These are phyloP conservation scores for Hyperoodon ampullatus DNA, from an alignment of 2,113 vertebrate genomes.

Conservation along the genomic window DNA sequence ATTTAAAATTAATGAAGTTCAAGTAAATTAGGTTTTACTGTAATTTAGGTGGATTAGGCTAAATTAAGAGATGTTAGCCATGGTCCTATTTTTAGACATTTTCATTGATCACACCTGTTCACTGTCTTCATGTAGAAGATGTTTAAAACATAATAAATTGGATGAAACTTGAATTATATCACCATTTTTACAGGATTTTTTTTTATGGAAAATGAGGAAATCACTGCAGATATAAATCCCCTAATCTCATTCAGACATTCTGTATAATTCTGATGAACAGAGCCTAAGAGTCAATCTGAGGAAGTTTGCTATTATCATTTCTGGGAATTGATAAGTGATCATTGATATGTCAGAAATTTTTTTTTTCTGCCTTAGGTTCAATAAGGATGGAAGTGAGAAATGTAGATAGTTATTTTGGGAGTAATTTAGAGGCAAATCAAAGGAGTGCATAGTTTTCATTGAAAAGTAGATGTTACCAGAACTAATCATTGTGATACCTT, in stretches of 20 bases:
- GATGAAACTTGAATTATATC: background rate
- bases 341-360: background rate
- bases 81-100: background rate
- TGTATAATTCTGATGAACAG: background rate
- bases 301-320: background rate
- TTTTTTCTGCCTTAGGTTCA: background rate
- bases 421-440: conserved; percentile 71
- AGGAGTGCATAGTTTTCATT: background rate
- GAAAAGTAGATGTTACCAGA: background rate
- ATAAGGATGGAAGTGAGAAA: background rate
- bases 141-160: background rate
- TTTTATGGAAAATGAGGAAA: conserved; percentile 42
- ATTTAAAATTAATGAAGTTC: conserved; percentile 17
- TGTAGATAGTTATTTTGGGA: background rate
- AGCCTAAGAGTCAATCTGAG: background rate
- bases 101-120: conserved; percentile 5
- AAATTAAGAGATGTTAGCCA: background rate
- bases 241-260: background rate
- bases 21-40: background rate
- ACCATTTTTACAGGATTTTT: background rate
- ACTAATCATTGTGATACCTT: background rate
- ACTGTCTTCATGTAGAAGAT: background rate
- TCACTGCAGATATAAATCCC: conserved; percentile 69
- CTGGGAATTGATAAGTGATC: background rate
- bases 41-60: background rate